Percentiles rank a stretch among this genome's conserved stretches.
Conservation (phyloP, 2,888 invertebrate species). For the Brachycybe producta region DNA sequence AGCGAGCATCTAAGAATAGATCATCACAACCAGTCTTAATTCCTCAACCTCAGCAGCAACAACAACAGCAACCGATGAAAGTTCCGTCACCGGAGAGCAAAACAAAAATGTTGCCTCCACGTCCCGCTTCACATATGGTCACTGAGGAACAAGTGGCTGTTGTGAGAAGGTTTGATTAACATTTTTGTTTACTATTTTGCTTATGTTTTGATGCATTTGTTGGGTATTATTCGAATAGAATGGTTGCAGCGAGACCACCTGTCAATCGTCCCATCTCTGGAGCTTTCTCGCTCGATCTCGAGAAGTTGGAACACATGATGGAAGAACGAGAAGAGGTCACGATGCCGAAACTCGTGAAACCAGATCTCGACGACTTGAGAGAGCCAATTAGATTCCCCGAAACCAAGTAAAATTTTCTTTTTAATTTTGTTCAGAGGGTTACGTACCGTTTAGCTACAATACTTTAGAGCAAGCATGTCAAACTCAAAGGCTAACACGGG, state of each 20-base stretch:
- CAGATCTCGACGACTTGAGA: constrained; percentile 29
- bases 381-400: constrained; percentile 29
- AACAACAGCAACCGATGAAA: constrained; percentile 34
- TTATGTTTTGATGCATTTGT: too few relatives aligned
- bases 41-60: too few relatives aligned
- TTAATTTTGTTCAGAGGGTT: not conserved
- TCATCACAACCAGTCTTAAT: too few relatives aligned
- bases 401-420: constrained; percentile 14
- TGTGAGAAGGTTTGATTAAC: not conserved
- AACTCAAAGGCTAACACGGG: too few relatives aligned
- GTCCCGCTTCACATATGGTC: too few relatives aligned
- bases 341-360: constrained; percentile 27
- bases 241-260: not conserved
- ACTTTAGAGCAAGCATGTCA: too few relatives aligned
- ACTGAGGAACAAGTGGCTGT: not conserved
- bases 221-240: too few relatives aligned
- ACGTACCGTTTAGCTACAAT: too few relatives aligned
- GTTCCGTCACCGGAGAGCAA: constrained; percentile 36
- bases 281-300: constrained; percentile 59
- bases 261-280: constrained; percentile 43
- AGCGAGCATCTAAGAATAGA: constrained; percentile 58
- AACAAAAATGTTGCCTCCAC: constrained; percentile 32
- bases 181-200: not conserved
- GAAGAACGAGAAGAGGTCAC: constrained; percentile 19
- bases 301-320: constrained; percentile 22